Evolutionary conservation across 1,140 invertebrate genomes (phyloP).

Genomic region (Samia ricini): DNA sequence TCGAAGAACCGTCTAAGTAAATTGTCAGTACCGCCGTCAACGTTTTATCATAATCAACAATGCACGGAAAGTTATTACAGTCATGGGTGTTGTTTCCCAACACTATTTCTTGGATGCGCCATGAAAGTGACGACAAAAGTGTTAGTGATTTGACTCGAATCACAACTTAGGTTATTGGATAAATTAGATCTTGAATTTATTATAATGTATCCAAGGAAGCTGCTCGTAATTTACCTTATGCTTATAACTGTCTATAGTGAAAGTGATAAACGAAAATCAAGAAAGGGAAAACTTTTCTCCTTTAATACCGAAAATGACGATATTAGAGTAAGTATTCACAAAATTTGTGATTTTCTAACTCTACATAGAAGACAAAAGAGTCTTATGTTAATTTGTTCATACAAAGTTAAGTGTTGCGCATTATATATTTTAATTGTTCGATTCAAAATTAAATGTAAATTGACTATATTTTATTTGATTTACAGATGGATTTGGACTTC

Average conservation of each 20-base stretch:
- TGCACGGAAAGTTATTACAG: conserved; percentile 44
- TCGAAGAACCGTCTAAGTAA: neutral
- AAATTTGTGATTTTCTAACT: neutral
- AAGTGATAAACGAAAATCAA: conserved; percentile 18
- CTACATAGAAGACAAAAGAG: neutral
- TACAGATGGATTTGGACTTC: conserved; percentile 69
- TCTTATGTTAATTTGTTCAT: too few relatives aligned
- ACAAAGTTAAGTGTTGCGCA: too few relatives aligned
- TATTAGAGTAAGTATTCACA: conserved; percentile 47
- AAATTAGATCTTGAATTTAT: neutral
- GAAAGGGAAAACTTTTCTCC: conserved; percentile 47
- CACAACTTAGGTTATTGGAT: conserved; percentile 13
- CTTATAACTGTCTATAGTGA: conserved; percentile 22
- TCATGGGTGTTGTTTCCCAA: conserved; percentile 33
- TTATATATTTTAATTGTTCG: too few relatives aligned
- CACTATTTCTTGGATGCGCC: conserved; percentile 41
- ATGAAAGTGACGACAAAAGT: conserved; percentile 39
- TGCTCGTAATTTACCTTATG: conserved; percentile 28
- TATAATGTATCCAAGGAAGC: conserved; percentile 28
- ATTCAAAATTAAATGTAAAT: neutral
- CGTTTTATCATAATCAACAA: conserved; percentile 39
- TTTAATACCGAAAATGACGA: conserved; percentile 50
- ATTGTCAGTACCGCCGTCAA: neutral
- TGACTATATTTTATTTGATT: conserved; percentile 13
- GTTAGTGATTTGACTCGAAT: conserved; percentile 25